These are phyloP conservation scores for Philereme vetulata DNA, from an alignment of 2,888 invertebrate genomes.

Conservation along the genomic window DNA sequence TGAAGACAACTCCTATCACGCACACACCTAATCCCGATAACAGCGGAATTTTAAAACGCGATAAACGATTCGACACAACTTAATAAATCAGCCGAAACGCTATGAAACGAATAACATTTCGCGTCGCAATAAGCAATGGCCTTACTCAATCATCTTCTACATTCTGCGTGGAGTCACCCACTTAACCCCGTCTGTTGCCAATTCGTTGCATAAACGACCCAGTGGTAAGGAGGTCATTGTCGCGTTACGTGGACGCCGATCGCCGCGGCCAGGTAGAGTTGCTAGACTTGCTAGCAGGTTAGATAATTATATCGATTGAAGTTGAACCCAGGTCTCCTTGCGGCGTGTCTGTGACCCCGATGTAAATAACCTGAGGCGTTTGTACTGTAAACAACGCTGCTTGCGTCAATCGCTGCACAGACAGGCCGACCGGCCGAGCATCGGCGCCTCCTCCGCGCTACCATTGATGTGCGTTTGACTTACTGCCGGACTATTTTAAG, in stretches of 20 bases:
- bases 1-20: slow-evolving; percentile 65
- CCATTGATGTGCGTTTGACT: slow-evolving; percentile 61
- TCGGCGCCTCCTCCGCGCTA: slow-evolving; percentile 42
- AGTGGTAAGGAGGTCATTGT: slow-evolving; percentile 79
- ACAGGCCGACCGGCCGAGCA: slow-evolving; percentile 32
- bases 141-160: slow-evolving; percentile 68
- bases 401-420: slow-evolving; percentile 73
- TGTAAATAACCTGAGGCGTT: slow-evolving; percentile 81
- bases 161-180: slow-evolving; percentile 66
- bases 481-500: slow-evolving; percentile 58
- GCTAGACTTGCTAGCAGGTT: slow-evolving; percentile 57
- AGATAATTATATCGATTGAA: slow-evolving; percentile 77
- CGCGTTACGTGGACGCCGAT: slow-evolving; percentile 60
- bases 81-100: slow-evolving; percentile 39
- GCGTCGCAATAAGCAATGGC: slow-evolving; percentile 49
- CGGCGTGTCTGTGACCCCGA: slow-evolving; percentile 82
- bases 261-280: slow-evolving; percentile 48
- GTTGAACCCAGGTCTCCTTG: slow-evolving; percentile 76
- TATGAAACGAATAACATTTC: slow-evolving; percentile 31
- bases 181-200: slow-evolving; percentile 63
- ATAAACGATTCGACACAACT: slow-evolving; percentile 56
- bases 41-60: slow-evolving; percentile 54
- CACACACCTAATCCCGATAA: slow-evolving; percentile 65
- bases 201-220: slow-evolving; percentile 80
- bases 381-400: slow-evolving; percentile 77